phyloP scores from a whole-genome alignment of 2,888 invertebrate genomes.

The Tenthredo scrophulariae region DNA sequence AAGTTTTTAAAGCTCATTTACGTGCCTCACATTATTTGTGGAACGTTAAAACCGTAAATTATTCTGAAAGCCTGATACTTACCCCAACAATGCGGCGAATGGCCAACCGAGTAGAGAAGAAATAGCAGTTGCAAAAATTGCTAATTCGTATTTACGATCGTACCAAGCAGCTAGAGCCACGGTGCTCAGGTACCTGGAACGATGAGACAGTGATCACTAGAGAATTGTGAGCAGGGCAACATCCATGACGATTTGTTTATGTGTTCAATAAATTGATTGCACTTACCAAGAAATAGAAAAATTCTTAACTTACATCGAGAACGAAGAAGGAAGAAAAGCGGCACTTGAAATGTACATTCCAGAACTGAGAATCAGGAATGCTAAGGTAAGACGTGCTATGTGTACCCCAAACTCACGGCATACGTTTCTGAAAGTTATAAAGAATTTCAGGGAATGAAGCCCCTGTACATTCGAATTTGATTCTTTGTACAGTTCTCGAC shows the following conservation, averaged over 20 bases:
- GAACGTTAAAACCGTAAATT: conserved; percentile 44
- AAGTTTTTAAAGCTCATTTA: not conserved
- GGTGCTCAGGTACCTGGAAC: conserved; percentile 85
- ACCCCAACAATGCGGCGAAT: conserved; percentile 96
- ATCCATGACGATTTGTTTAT: not conserved
- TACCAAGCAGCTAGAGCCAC: conserved; percentile 95
- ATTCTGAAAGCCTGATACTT: conserved; percentile 58
- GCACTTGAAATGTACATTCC: conserved; percentile 94
- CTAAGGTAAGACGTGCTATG: conserved; percentile 90
- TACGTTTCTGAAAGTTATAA: conserved; percentile 84
- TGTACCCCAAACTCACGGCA: conserved; percentile 94
- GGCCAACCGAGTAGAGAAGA: conserved; percentile 95
- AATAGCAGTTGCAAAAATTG: conserved; percentile 91
- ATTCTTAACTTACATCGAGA: conserved; percentile 85
- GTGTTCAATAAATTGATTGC: not conserved
- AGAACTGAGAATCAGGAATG: conserved; percentile 90
- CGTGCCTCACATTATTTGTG: not conserved
- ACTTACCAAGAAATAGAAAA: not conserved
- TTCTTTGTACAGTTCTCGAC: not conserved
- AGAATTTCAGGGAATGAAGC: not conserved
- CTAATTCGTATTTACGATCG: conserved; percentile 87
- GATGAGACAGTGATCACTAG: conserved; percentile 19
- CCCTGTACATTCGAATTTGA: not conserved
- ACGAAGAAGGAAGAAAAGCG: conserved; percentile 96
- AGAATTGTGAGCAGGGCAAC: not conserved